These are phyloP conservation scores for Chymomyza amoena DNA, from an alignment of 2,888 invertebrate genomes.

Conservation along the genomic window DNA sequence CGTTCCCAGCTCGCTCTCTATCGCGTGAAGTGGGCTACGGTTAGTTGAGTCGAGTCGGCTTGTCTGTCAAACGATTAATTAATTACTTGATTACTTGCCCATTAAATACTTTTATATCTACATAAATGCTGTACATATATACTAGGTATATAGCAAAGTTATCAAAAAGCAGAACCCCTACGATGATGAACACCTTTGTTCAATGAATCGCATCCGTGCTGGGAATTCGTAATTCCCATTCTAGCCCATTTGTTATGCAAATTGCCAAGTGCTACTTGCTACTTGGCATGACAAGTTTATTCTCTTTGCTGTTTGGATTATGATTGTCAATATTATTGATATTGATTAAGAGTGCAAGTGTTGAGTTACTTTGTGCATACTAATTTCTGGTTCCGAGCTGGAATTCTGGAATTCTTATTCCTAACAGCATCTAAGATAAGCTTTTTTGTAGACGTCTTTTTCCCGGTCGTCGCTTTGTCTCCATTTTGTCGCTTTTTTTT, in stretches of 20 bases:
- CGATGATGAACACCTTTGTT: background rate
- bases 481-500: background rate
- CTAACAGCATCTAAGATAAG: background rate
- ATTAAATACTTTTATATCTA: background rate
- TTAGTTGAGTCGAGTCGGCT: background rate
- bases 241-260: slow-evolving; percentile 26
- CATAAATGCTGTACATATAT: background rate
- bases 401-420: background rate
- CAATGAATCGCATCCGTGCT: slow-evolving; percentile 10
- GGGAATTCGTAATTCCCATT: slow-evolving; percentile 16
- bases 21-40: background rate
- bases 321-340: background rate
- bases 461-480: background rate
- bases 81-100: background rate
- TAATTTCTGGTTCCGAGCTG: background rate
- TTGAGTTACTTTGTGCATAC: background rate
- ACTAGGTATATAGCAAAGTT: background rate
- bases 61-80: slow-evolving; percentile 20
- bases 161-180: background rate
- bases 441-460: background rate
- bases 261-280: slow-evolving; percentile 8
- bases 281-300: background rate
- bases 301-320: background rate
- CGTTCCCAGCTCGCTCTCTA: background rate
- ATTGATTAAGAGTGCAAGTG: background rate